A percentile compares a stretch with the other conserved stretches of the same genome.
phyloP scores from a whole-genome alignment of 2,113 vertebrate genomes.

The Oryzias woworae region DNA sequence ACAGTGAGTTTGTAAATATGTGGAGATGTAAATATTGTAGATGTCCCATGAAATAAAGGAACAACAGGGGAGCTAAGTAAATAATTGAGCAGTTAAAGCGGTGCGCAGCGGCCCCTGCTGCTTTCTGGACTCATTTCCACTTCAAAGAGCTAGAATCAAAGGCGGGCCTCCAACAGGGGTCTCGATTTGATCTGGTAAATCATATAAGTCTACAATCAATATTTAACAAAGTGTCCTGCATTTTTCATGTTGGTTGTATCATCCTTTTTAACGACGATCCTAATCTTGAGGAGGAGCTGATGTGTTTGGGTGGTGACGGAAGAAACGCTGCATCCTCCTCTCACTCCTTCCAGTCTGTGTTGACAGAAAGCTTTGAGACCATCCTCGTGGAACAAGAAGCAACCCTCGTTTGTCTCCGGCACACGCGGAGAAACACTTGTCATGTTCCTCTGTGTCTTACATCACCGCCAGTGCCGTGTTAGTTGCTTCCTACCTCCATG shows the following conservation, averaged over 20 bases:
- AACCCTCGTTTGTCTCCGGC: slow-evolving; percentile 18
- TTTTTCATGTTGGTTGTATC: slow-evolving; percentile 68
- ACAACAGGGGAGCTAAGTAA: slow-evolving; percentile 70
- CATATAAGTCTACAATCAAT: slow-evolving; percentile 76
- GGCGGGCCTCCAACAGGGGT: slow-evolving; percentile 59
- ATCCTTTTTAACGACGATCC: slow-evolving; percentile 63
- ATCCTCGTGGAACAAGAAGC: slow-evolving; percentile 23
- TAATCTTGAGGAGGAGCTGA: slow-evolving; percentile 40
- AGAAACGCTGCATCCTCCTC: neutral
- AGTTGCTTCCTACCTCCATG: slow-evolving; percentile 12
- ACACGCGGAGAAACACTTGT: slow-evolving; percentile 36
- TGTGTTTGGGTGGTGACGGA: slow-evolving; percentile 22
- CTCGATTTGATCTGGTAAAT: slow-evolving; percentile 73
- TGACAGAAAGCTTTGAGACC: slow-evolving; percentile 29
- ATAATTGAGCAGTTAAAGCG: slow-evolving; percentile 70
- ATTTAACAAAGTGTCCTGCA: slow-evolving; percentile 75
- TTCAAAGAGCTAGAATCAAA: slow-evolving; percentile 71
- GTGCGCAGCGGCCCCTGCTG: slow-evolving; percentile 55
- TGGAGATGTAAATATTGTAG: slow-evolving; percentile 30
- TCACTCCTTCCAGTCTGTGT: neutral
- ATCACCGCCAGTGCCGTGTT: slow-evolving; percentile 22
- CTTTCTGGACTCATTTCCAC: slow-evolving; percentile 70
- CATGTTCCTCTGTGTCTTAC: slow-evolving; percentile 26
- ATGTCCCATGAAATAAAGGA: slow-evolving; percentile 47
- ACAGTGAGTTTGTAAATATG: slow-evolving; percentile 30